Conservation (phyloP, 2,113 vertebrate genomes). For the Mixornis gularis region DNA sequence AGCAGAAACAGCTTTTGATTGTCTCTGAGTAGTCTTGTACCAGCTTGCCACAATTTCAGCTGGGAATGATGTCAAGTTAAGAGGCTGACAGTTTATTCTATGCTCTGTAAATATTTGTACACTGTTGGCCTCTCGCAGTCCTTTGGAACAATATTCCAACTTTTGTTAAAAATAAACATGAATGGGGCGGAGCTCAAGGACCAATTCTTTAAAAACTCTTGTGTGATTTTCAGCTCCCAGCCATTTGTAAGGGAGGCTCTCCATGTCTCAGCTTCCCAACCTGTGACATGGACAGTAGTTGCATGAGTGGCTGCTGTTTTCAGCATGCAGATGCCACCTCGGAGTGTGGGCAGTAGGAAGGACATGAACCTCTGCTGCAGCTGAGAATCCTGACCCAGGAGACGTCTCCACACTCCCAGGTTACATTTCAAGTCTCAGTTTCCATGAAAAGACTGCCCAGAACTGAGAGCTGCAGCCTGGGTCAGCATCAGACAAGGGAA, state of each 20-base stretch:
- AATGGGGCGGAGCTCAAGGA: neutral
- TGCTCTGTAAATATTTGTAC: slow-evolving; percentile 60
- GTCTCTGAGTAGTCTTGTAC: slow-evolving; percentile 6
- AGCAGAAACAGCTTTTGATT: slow-evolving; percentile 33
- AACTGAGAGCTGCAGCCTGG: neutral
- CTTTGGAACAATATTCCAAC: slow-evolving; percentile 47
- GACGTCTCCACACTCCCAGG: neutral
- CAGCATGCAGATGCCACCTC: neutral
- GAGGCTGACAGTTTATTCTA: slow-evolving; percentile 54
- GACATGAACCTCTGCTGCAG: neutral
- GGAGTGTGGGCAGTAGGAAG: fast-evolving
- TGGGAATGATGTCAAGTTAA: slow-evolving; percentile 54
- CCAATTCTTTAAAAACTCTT: neutral
- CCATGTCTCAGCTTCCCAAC: neutral
- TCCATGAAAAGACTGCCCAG: neutral
- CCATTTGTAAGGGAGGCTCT: neutral
- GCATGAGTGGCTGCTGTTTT: neutral
- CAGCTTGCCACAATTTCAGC: slow-evolving; percentile 9
- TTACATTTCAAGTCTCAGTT: neutral
- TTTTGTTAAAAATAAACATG: slow-evolving; percentile 57
- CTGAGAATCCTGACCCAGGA: neutral
- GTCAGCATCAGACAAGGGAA: neutral
- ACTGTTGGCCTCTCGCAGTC: slow-evolving; percentile 43
- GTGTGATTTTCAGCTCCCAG: neutral
- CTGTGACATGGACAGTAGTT: neutral